Evolutionary conservation across 35 echinoderm and acorn worm genomes (phyloP).

Genomic region (Heliocidaris erythrogramma): DNA sequence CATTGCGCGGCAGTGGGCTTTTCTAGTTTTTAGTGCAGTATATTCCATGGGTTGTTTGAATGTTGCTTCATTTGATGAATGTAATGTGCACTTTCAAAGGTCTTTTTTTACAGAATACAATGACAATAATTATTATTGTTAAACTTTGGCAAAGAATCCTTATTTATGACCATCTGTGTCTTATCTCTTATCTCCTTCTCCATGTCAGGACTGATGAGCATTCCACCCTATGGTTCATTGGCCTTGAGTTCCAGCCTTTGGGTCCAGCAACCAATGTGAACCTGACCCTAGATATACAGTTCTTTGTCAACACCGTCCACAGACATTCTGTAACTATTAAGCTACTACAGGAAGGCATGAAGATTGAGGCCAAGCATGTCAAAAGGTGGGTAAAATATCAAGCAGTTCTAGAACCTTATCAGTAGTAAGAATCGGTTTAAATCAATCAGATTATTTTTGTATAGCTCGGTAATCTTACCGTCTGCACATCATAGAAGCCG

Average conservation of each 20-base stretch:
- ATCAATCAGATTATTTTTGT: no score
- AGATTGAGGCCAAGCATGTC: constrained; percentile 97
- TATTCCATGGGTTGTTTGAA: no score
- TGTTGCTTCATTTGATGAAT: no score
- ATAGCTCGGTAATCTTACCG: no score
- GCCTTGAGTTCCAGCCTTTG: constrained; percentile 84
- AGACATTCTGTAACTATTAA: constrained; percentile 72
- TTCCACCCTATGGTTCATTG: constrained; percentile 94
- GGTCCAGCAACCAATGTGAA: constrained; percentile 84
- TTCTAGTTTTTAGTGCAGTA: no score
- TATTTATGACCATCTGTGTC: neutral
- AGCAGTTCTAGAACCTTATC: no score
- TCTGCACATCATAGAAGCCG: no score
- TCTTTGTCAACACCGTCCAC: constrained; percentile 90
- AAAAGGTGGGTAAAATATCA: constrained; percentile 63
- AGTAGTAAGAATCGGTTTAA: no score
- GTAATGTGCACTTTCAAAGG: no score
- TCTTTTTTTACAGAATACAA: no score
- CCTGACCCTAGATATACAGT: constrained; percentile 95
- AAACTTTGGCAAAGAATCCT: neutral
- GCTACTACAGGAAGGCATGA: constrained; percentile 95
- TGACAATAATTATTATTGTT: no score
- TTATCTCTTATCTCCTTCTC: neutral
- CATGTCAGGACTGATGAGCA: constrained; percentile 65
- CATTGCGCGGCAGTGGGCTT: no score